phyloP scores from a whole-genome alignment of 2,113 vertebrate genomes.

The Calyptomena viridis region DNA sequence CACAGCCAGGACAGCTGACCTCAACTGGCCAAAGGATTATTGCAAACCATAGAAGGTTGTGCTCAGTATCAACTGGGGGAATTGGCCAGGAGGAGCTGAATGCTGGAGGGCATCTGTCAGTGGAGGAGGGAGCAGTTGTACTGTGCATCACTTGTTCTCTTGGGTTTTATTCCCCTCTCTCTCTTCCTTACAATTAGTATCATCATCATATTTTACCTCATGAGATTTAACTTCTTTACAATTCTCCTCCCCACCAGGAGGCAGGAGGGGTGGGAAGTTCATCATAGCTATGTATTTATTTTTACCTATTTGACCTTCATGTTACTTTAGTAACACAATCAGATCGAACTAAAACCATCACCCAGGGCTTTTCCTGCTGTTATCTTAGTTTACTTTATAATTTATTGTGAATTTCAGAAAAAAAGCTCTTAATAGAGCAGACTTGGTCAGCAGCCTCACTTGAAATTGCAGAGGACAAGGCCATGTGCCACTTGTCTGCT shows the following conservation, averaged over 20 bases:
- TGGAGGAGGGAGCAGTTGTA: not conserved
- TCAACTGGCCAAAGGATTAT: not conserved
- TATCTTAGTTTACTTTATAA: not conserved
- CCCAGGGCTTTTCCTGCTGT: not conserved
- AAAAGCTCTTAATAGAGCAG: not conserved
- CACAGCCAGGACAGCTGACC: not conserved
- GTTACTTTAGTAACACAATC: not conserved
- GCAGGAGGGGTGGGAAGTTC: not conserved
- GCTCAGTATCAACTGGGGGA: not conserved
- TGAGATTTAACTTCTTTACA: not conserved
- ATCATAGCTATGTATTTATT: not conserved
- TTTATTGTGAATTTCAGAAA: not conserved
- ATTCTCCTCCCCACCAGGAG: not conserved
- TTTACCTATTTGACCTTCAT: not conserved
- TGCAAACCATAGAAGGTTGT: not conserved
- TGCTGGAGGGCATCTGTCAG: accelerated
- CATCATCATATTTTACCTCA: accelerated
- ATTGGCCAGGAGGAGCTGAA: accelerated
- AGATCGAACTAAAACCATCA: not conserved
- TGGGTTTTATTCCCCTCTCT: not conserved
- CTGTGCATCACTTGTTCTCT: not conserved
- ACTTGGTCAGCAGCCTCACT: not conserved
- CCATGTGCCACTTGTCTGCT: not conserved
- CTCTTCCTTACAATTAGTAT: not conserved
- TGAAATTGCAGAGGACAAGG: not conserved